Evolutionary conservation across 2,113 vertebrate genomes (phyloP).

Genomic region (Dinomys branickii): DNA sequence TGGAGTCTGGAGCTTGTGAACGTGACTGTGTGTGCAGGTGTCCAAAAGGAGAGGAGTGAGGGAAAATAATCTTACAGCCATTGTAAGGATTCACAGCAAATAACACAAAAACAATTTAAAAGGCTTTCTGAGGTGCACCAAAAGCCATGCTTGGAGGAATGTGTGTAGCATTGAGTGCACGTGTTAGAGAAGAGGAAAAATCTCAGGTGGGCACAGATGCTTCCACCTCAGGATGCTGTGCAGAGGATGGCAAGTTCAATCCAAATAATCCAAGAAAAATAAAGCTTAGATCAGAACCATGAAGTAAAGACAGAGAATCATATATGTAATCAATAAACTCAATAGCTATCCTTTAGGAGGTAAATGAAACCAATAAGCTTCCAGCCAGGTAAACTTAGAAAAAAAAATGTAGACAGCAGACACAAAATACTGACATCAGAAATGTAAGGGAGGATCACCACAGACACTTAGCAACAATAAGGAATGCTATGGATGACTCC

Average conservation of each 20-base stretch:
- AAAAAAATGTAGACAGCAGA: neutral
- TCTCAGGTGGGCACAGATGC: too few species aligned
- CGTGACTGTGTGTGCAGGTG: neutral
- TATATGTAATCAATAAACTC: neutral
- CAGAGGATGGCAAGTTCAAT: neutral
- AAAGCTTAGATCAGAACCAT: neutral
- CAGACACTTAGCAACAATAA: neutral
- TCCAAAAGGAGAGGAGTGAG: neutral
- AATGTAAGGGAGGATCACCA: neutral
- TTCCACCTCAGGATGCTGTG: neutral
- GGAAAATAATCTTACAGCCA: neutral
- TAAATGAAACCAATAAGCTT: neutral
- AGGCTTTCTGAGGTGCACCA: neutral
- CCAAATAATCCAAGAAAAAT: neutral
- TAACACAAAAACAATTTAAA: neutral
- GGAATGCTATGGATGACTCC: neutral
- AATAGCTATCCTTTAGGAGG: neutral
- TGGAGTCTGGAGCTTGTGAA: neutral
- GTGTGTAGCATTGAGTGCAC: neutral
- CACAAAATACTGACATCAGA: neutral
- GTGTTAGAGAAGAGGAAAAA: neutral
- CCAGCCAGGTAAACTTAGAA: neutral
- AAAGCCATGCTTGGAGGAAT: neutral
- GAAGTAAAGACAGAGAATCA: neutral
- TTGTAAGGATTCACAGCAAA: neutral